Conservation (phyloP, 2,888 invertebrate species). For the Epiblema foenella region DNA sequence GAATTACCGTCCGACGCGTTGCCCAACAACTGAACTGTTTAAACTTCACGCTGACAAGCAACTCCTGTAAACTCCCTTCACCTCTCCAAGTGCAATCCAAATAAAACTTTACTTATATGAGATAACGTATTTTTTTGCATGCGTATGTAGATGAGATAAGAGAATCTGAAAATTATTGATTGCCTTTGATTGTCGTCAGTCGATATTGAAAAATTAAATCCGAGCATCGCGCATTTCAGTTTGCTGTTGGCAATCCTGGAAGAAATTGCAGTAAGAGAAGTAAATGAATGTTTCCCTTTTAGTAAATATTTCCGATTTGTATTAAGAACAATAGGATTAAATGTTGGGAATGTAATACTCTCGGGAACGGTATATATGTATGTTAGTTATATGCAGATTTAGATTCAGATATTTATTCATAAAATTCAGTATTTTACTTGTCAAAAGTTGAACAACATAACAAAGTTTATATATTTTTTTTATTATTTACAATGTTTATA, state of each 20-base stretch:
- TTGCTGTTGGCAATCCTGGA: neutral
- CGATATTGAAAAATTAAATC: constrained; percentile 15
- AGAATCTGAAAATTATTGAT: neutral
- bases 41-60: constrained; percentile 7
- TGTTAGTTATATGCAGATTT: no score
- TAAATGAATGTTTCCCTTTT: neutral
- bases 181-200: constrained; percentile 16
- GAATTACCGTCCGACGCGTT: constrained; percentile 26
- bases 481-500: no score
- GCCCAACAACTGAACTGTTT: constrained; percentile 9
- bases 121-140: neutral
- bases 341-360: no score
- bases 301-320: no score
- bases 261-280: neutral
- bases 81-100: neutral
- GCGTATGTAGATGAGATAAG: neutral
- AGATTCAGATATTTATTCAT: no score
- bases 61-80: neutral
- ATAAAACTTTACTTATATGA: neutral
- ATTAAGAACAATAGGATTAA: no score
- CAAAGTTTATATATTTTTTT: no score
- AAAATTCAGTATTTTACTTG: no score
- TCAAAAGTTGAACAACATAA: no score
- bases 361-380: no score
- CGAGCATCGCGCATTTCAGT: neutral